Evolutionary conservation across 2,113 vertebrate species (phyloP).

Genomic region (Cyrtonyx montezumae): DNA sequence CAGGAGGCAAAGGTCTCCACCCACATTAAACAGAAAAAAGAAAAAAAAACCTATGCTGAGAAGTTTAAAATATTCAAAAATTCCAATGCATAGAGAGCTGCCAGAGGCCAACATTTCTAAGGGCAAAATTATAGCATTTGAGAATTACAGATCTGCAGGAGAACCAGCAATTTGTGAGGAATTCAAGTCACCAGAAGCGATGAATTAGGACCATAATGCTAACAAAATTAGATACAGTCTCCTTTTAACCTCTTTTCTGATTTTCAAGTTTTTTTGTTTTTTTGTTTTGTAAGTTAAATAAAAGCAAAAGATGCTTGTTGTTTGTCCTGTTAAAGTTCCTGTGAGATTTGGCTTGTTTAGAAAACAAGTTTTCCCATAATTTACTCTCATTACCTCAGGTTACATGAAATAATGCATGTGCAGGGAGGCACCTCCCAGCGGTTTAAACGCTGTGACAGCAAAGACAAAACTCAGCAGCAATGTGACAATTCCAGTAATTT

Average conservation of each 20-base stretch:
- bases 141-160: constrained; percentile 70
- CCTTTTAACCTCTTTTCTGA: constrained; percentile 67
- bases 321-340: constrained; percentile 38
- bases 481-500: not conserved
- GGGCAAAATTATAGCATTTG: constrained; percentile 72
- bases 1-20: not conserved
- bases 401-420: not conserved
- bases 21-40: not conserved
- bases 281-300: too few relatives aligned
- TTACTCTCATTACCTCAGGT: not conserved
- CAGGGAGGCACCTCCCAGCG: not conserved
- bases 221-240: constrained; percentile 62
- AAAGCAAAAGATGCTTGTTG: not conserved
- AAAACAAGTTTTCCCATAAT: not conserved
- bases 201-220: constrained; percentile 65
- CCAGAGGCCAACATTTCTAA: constrained; percentile 46
- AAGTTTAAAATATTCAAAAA: not conserved
- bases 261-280: not conserved
- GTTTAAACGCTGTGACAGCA: not conserved
- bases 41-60: not conserved
- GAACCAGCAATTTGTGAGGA: constrained; percentile 76
- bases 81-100: constrained; percentile 26
- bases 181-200: constrained; percentile 71
- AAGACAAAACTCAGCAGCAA: not conserved
- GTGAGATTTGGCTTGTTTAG: constrained; percentile 31